These are phyloP conservation scores for Scaptomyza montana DNA, from an alignment of 1,140 invertebrate species.

Conservation along the genomic window DNA sequence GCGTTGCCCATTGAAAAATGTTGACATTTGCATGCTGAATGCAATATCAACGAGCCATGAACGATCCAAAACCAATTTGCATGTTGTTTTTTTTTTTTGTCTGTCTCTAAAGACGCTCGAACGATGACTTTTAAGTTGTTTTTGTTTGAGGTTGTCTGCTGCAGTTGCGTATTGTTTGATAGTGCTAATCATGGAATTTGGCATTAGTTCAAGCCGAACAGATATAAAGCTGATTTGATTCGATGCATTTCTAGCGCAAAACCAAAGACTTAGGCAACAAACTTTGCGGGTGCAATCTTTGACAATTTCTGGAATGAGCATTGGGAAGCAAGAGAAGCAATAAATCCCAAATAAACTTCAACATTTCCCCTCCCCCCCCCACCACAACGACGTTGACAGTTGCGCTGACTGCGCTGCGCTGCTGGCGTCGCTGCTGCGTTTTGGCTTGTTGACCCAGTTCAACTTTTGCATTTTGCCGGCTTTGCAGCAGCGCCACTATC, in stretches of 20 bases:
- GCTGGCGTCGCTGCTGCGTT: constrained; percentile 53
- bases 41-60: constrained; percentile 65
- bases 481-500: constrained; percentile 35
- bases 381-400: constrained; percentile 3
- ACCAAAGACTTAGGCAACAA: constrained; percentile 75
- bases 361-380: neutral
- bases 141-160: constrained; percentile 6
- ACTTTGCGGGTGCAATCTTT: constrained; percentile 35
- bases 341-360: constrained; percentile 8
- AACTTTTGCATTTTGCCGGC: constrained; percentile 83
- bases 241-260: constrained; percentile 45
- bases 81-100: constrained; percentile 11
- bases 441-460: constrained; percentile 83
- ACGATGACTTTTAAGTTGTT: constrained; percentile 19
- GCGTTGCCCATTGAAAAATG: constrained; percentile 46
- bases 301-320: constrained; percentile 16
- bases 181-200: constrained; percentile 10
- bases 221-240: constrained; percentile 4
- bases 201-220: constrained; percentile 1
- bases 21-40: constrained; percentile 79
- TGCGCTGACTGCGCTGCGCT: constrained; percentile 30
- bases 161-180: constrained; percentile 36
- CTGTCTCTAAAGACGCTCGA: neutral
- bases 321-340: constrained; percentile 11
- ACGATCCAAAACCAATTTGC: constrained; percentile 58